Evolutionary conservation across 2,797 vertebrate species (phyloP).

Genomic region (Danio aesculapii): DNA sequence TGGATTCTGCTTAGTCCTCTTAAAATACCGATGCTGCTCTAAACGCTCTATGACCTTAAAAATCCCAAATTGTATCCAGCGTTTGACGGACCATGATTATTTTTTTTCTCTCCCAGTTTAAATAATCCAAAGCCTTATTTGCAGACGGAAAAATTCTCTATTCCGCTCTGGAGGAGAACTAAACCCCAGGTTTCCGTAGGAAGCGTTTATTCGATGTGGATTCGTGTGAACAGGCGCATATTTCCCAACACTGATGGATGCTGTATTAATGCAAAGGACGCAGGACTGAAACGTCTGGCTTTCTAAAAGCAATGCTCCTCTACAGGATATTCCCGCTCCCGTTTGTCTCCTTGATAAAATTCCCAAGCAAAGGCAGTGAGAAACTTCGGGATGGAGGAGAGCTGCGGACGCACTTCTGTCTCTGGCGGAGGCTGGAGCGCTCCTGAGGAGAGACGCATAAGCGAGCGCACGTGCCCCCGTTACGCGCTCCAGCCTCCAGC

Average conservation of each 20-base stretch:
- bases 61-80: constrained; percentile 57
- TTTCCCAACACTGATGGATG: constrained; percentile 53
- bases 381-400: constrained; percentile 36
- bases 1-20: constrained; percentile 34
- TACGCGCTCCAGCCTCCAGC: constrained; percentile 38
- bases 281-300: constrained; percentile 26
- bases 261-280: constrained; percentile 23
- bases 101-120: constrained; percentile 32
- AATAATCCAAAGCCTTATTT: constrained; percentile 58
- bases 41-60: constrained; percentile 48
- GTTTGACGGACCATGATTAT: constrained; percentile 34
- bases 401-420: constrained; percentile 19
- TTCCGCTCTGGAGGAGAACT: constrained; percentile 42
- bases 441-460: constrained; percentile 10
- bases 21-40: constrained; percentile 53
- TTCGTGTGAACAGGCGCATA: constrained; percentile 41
- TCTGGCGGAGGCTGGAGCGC: constrained; percentile 22
- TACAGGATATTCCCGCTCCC: constrained; percentile 5
- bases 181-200: constrained; percentile 49
- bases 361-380: constrained; percentile 24
- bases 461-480: constrained; percentile 11
- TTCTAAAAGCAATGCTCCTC: constrained; percentile 21
- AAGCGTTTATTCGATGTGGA: constrained; percentile 41
- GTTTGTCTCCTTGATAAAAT: constrained; percentile 25
- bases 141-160: constrained; percentile 51